Evolutionary conservation across 2,113 vertebrate species (phyloP).

Genomic region (Alosa alosa): DNA sequence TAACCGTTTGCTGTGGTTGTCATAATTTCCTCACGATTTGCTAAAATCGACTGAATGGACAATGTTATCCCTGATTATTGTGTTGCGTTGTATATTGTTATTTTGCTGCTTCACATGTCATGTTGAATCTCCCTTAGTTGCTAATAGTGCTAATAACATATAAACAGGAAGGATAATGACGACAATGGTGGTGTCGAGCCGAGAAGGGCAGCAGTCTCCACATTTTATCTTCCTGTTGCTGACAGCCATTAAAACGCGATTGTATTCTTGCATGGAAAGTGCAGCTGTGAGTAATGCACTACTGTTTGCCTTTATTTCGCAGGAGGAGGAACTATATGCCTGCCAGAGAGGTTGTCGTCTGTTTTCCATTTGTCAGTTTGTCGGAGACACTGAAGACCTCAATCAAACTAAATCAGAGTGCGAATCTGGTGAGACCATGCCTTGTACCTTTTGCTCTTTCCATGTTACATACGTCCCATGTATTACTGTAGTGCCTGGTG

Average conservation of each 20-base stretch:
- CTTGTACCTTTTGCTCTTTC: background rate
- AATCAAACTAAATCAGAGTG: conserved; percentile 92
- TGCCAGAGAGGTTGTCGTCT: conserved; percentile 96
- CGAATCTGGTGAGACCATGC: conserved; percentile 82
- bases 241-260: background rate
- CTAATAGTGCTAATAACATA: background rate
- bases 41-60: background rate
- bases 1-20: background rate
- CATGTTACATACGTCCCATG: no score
- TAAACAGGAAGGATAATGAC: background rate
- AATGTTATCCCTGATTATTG: background rate
- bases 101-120: no score
- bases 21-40: background rate
- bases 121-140: background rate
- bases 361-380: conserved; percentile 97
- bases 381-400: conserved; percentile 85
- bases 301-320: conserved; percentile 40
- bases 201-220: background rate
- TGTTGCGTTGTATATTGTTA: background rate
- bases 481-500: background rate
- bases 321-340: conserved; percentile 93
- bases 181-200: background rate
- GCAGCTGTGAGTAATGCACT: conserved; percentile 1
- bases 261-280: background rate
- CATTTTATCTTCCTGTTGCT: background rate